Conservation (phyloP, 2,797 vertebrate species). For the Falco berigora region DNA sequence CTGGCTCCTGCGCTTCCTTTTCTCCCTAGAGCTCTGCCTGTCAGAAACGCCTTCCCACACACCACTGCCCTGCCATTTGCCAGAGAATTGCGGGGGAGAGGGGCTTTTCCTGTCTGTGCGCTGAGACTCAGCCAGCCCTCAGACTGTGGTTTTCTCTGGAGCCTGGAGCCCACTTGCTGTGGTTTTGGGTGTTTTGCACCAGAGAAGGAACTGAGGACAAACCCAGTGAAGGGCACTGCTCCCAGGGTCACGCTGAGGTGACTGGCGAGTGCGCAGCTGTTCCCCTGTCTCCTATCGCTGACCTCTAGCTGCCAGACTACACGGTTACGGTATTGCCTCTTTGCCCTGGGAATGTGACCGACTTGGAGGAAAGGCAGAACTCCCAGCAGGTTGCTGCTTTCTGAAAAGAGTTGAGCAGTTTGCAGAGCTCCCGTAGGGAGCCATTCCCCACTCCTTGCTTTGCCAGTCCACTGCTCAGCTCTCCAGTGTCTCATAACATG, state of each 20-base stretch:
- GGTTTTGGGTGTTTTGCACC: conserved; percentile 56
- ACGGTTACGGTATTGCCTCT: not conserved
- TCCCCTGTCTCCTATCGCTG: not conserved
- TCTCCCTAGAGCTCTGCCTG: conserved; percentile 67
- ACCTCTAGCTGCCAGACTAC: not conserved
- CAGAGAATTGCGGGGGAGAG: conserved; percentile 69
- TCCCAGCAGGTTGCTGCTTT: not conserved
- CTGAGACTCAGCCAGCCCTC: conserved; percentile 61
- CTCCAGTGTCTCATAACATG: not conserved
- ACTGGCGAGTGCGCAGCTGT: not conserved
- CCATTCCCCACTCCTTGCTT: not conserved
- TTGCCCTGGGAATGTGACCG: not conserved
- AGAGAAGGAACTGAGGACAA: conserved; percentile 25
- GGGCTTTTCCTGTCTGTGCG: conserved; percentile 69
- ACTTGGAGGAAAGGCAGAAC: conserved; percentile 10
- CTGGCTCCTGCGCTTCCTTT: conserved; percentile 55
- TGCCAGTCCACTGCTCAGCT: not conserved
- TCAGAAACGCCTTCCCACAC: conserved; percentile 71
- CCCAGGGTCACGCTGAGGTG: conserved; percentile 10
- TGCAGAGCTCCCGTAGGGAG: not conserved
- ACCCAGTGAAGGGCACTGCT: not conserved
- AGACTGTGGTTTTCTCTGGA: conserved; percentile 65
- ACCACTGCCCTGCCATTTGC: conserved; percentile 55
- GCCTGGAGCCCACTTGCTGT: conserved; percentile 42
- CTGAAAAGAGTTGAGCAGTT: not conserved